phyloP scores from a whole-genome alignment of 2,797 vertebrate species.

The Hoplostethus mediterraneus region DNA sequence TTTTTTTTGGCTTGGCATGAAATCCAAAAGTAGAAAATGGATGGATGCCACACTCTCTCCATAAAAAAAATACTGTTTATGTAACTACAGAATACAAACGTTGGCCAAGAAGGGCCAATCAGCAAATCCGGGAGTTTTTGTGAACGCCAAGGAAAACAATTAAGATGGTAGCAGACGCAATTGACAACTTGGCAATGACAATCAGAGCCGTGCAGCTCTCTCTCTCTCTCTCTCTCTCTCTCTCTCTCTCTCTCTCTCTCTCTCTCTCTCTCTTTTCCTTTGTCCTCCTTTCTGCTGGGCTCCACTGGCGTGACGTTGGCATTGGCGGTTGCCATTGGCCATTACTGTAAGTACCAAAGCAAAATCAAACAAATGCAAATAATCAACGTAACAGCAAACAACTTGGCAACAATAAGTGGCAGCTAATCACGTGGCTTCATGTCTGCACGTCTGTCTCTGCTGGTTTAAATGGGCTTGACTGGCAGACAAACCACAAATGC shows the following conservation, averaged over 20 bases:
- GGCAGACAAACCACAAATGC: slow-evolving; percentile 19
- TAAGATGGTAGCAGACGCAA: too few species aligned
- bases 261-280: not conserved
- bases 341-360: slow-evolving; percentile 2
- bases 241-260: slow-evolving; percentile 3
- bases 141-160: too few species aligned
- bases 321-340: too few species aligned
- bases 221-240: not conserved
- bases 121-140: too few species aligned
- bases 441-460: slow-evolving; percentile 12
- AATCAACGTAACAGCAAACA: slow-evolving; percentile 22
- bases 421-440: slow-evolving; percentile 37
- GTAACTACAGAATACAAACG: too few species aligned
- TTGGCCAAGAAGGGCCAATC: too few species aligned
- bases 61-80: too few species aligned
- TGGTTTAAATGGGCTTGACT: slow-evolving; percentile 12
- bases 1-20: too few species aligned
- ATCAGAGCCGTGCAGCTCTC: not conserved
- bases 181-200: not conserved
- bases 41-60: too few species aligned
- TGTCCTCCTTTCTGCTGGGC: slow-evolving; percentile 1
- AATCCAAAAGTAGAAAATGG: too few species aligned
- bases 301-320: not conserved
- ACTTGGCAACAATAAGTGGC: slow-evolving; percentile 24
- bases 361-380: slow-evolving; percentile 31